phyloP scores from a whole-genome alignment of 1,140 invertebrate genomes.

The Drosophila sp. region DNA sequence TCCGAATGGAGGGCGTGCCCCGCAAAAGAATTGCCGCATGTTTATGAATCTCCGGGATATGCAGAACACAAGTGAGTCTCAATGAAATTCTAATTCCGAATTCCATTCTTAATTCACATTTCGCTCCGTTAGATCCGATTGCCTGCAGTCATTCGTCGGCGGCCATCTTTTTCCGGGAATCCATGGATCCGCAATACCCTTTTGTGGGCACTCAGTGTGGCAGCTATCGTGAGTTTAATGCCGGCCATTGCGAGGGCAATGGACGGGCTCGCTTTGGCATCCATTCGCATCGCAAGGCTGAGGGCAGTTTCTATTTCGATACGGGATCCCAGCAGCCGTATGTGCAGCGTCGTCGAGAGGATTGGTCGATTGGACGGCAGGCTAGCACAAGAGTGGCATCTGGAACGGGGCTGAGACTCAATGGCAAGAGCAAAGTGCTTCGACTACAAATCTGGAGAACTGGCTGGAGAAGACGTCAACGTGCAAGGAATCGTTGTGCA shows the following conservation, averaged over 20 bases:
- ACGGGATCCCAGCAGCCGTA: constrained; percentile 65
- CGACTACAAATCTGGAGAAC: background rate
- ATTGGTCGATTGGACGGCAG: constrained; percentile 27
- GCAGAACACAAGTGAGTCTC: constrained; percentile 68
- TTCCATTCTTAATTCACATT: background rate
- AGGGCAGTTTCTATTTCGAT: constrained; percentile 72
- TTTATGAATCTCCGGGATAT: constrained; percentile 60
- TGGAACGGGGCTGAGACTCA: background rate
- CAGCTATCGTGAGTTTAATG: constrained; percentile 85
- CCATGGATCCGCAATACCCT: constrained; percentile 85
- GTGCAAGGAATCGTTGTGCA: constrained; percentile 1
- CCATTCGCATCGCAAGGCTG: constrained; percentile 56
- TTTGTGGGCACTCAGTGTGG: constrained; percentile 86
- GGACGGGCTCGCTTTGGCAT: constrained; percentile 72
- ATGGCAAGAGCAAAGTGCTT: background rate
- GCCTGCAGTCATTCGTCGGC: constrained; percentile 89
- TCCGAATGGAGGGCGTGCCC: constrained; percentile 90
- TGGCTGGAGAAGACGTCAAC: constrained; percentile 1
- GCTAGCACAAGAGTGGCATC: constrained; percentile 1
- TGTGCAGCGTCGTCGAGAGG: constrained; percentile 48
- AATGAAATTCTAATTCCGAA: background rate
- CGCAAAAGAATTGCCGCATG: constrained; percentile 90
- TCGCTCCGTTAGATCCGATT: constrained; percentile 83
- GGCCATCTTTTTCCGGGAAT: constrained; percentile 87
- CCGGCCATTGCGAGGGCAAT: constrained; percentile 73